Percentiles rank a stretch among this genome's conserved stretches.
These are phyloP conservation scores for Euproctis similis DNA, from an alignment of 2,888 invertebrate species.

Conservation along the genomic window DNA sequence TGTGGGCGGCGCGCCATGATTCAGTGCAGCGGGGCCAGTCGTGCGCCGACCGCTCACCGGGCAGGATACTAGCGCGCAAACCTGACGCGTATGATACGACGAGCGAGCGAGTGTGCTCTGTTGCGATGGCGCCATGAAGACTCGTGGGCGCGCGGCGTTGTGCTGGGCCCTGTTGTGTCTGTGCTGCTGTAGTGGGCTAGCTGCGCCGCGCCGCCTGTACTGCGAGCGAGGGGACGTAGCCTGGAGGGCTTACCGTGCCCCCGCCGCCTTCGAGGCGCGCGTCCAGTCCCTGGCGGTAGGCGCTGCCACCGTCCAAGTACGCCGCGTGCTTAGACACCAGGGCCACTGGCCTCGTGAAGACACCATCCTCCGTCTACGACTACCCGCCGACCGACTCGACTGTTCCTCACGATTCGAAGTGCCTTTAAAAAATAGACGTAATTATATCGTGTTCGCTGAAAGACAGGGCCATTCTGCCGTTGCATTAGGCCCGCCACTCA, in stretches of 20 bases:
- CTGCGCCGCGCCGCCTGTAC: conserved; percentile 61
- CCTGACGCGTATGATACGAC: conserved; percentile 27
- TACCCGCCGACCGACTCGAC: conserved; percentile 46
- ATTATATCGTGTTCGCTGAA: conserved; percentile 71
- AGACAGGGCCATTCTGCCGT: conserved; percentile 61
- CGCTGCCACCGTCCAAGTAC: conserved; percentile 64
- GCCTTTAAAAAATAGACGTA: conserved; percentile 58
- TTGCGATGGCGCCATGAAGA: conserved; percentile 71
- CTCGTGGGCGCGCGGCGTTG: conserved; percentile 67
- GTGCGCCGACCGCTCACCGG: conserved; percentile 65
- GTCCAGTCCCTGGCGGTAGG: conserved; percentile 58
- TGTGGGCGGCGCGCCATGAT: conserved; percentile 48
- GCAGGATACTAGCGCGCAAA: conserved; percentile 37
- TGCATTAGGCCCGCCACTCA: conserved; percentile 65
- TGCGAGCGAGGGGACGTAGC: conserved; percentile 73
- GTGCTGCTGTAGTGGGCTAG: conserved; percentile 41
- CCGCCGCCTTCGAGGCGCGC: conserved; percentile 69
- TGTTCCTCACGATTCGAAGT: conserved; percentile 67
- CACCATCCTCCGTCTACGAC: conserved; percentile 51
- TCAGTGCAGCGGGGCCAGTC: conserved; percentile 47
- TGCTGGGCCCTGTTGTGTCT: conserved; percentile 65
- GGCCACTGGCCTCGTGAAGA: conserved; percentile 63
- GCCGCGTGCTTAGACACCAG: conserved; percentile 56
- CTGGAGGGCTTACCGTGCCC: conserved; percentile 70
- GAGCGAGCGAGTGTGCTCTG: conserved; percentile 42